Conservation (phyloP, 2,888 invertebrate species). For the Drosophila austrosaltans region DNA sequence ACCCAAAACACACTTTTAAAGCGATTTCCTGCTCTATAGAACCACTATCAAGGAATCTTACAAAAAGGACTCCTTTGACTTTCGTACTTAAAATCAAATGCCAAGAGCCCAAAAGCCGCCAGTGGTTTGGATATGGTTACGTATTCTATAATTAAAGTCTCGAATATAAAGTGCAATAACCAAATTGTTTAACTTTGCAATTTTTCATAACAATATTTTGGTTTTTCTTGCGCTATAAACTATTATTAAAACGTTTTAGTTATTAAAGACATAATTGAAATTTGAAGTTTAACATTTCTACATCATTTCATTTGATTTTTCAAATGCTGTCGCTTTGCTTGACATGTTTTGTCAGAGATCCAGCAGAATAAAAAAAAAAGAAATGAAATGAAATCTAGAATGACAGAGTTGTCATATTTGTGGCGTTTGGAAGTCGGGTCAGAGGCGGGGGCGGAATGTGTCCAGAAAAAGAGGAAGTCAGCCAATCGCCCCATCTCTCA, state of each 20-base stretch:
- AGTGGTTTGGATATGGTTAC: no score
- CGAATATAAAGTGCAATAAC: no score
- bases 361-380: not conserved
- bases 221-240: not conserved
- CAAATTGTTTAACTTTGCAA: no score
- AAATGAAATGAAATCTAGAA: not conserved
- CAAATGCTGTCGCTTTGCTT: slow-evolving; percentile 5
- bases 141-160: no score
- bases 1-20: no score
- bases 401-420: slow-evolving; percentile 42
- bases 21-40: no score
- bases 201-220: not conserved
- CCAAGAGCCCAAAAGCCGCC: no score
- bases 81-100: no score
- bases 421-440: not conserved
- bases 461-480: slow-evolving; percentile 11
- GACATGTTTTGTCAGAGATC: slow-evolving; percentile 2
- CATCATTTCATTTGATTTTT: not conserved
- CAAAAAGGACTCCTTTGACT: no score
- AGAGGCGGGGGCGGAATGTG: not conserved
- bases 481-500: slow-evolving; percentile 11
- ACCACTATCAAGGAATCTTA: no score
- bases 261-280: slow-evolving; percentile 1
- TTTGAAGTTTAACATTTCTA: slow-evolving; percentile 5
- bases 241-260: not conserved